Evolutionary conservation across 2,888 invertebrate genomes (phyloP), one percentile per base, ranked within the genome.

Genomic region (Drosophila aldrichi): DNA sequence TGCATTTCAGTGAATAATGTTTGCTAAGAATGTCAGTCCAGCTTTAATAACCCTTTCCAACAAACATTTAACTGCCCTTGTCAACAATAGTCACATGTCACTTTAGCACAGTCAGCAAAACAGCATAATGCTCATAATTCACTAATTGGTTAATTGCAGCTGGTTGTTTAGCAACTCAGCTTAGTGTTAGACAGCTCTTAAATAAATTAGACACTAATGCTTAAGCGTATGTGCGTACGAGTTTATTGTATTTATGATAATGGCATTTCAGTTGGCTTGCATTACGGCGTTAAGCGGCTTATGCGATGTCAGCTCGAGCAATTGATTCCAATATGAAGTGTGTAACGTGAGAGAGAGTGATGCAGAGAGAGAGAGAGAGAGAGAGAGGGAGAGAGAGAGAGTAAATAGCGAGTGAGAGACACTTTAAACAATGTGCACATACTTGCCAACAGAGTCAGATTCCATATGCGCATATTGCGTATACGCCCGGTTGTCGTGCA

Each of bases 151-250:
- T 40, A 20, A 32, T 48, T 29, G 52, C 38, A n/a, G 52, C 25
- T 14, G 12, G 34, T 34, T 14, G n/a, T 9, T 34, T 2, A 22
- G 48, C 48, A 48, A 48, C 25, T 29, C 3, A 8, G n/a, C 25
- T 46, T 16, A n/a, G 25, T 10, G 60, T 66, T 62, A 77, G 43
- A 65, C 65, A 64, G 51, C 54, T 56, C 69, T 64, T 79, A 66
- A 79, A 81, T 84, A 81, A 82, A 73, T 86, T 68, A 78, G 64
- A 62, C 29, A 69, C 49, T 48, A 65, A 65, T 69, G 72, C 65
- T 58, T 49, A 49, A 43, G 34, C n/a, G 40, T 12, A 43, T 43
- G 18, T 0, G 14, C 12, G 14, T 36, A 36, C 12, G 18, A 20
- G 18, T 36, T 32, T 20, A 22, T 22, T 38, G n/a, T 25, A 16